phyloP scores from a whole-genome alignment of 1,140 invertebrate genomes.

The Drosophila nannoptera region DNA sequence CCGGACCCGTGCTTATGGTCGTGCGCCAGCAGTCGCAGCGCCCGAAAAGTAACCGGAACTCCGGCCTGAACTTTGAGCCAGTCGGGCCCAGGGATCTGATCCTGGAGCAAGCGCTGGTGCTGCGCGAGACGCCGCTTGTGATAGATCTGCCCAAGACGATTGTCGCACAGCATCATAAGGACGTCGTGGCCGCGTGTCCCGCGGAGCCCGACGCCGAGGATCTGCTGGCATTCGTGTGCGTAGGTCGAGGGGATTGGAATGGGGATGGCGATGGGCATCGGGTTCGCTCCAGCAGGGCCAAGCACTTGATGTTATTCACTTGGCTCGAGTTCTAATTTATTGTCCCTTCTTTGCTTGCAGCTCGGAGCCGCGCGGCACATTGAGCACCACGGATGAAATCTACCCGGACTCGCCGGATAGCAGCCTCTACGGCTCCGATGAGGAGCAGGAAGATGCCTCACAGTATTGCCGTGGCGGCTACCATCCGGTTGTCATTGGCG shows the following conservation, averaged over 20 bases:
- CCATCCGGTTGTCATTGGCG: slow-evolving; percentile 95
- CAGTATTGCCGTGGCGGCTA: slow-evolving; percentile 98
- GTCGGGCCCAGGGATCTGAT: slow-evolving; percentile 47
- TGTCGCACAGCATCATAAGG: not conserved
- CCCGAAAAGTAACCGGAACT: slow-evolving; percentile 32
- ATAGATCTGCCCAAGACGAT: slow-evolving; percentile 34
- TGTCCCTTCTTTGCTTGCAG: slow-evolving; percentile 42
- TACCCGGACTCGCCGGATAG: slow-evolving; percentile 77
- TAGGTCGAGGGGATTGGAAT: not conserved
- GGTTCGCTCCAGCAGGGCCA: too few species aligned
- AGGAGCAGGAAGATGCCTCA: slow-evolving; percentile 96
- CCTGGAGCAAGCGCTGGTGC: slow-evolving; percentile 49
- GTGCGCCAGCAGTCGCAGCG: slow-evolving; percentile 56
- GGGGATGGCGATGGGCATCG: too few species aligned
- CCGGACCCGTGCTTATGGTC: slow-evolving; percentile 71
- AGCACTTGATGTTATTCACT: too few species aligned
- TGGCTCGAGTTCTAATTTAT: not conserved
- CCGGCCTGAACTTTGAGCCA: slow-evolving; percentile 49
- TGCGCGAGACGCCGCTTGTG: slow-evolving; percentile 57
- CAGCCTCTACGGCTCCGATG: slow-evolving; percentile 82
- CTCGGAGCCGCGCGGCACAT: slow-evolving; percentile 75
- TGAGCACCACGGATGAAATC: slow-evolving; percentile 75
- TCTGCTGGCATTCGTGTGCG: slow-evolving; percentile 60
- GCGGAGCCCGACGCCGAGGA: slow-evolving; percentile 37
- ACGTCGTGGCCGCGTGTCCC: not conserved